These are phyloP conservation scores for Nephotettix cincticeps DNA, from an alignment of 1,140 invertebrate species.

Conservation along the genomic window DNA sequence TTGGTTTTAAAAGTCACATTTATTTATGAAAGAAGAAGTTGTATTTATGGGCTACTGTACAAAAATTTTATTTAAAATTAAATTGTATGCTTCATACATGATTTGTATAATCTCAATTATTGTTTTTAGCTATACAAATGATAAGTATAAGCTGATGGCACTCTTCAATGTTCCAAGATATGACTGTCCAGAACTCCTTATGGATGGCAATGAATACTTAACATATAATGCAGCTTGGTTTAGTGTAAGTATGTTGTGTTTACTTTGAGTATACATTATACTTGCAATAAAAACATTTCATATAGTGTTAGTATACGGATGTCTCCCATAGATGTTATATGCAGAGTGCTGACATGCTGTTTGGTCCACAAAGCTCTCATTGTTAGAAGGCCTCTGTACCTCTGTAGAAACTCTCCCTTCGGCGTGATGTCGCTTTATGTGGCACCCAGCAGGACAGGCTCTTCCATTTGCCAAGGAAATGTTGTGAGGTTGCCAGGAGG, in stretches of 20 bases:
- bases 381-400: too few relatives aligned
- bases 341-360: too few relatives aligned
- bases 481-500: too few relatives aligned
- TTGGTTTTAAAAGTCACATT: not conserved
- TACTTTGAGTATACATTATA: too few relatives aligned
- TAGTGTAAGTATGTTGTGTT: conserved; percentile 50
- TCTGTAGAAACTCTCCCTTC: too few relatives aligned
- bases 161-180: conserved; percentile 52
- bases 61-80: not conserved
- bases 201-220: conserved; percentile 54
- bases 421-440: too few relatives aligned
- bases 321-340: too few relatives aligned
- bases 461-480: too few relatives aligned
- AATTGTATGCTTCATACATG: conserved; percentile 30
- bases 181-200: conserved; percentile 62
- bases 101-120: conserved; percentile 22
- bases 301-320: too few relatives aligned
- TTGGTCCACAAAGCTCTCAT: too few relatives aligned
- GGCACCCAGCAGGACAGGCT: too few relatives aligned
- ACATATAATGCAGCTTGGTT: conserved; percentile 47
- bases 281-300: too few relatives aligned
- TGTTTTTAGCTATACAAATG: conserved; percentile 56
- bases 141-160: conserved; percentile 56
- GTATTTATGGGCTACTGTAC: not conserved
- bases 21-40: not conserved